A percentile compares a stretch with the other conserved stretches of the same genome.
These are phyloP conservation scores for Leiothrix lutea DNA, from an alignment of 2,113 vertebrate genomes.

Conservation along the genomic window DNA sequence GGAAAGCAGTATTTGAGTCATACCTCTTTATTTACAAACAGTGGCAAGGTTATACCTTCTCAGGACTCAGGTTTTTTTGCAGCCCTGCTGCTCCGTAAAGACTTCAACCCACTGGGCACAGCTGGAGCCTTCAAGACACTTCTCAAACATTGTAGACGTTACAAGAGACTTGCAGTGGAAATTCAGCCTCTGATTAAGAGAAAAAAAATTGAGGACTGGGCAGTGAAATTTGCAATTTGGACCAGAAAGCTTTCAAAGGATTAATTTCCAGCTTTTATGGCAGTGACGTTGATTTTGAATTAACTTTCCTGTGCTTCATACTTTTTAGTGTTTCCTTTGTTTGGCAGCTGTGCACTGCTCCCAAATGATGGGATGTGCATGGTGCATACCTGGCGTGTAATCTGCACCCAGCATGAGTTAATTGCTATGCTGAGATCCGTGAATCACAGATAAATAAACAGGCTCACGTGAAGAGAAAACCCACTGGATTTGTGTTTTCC, in stretches of 20 bases:
- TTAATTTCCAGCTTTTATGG: background rate
- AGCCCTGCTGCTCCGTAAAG: background rate
- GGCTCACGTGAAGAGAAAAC: background rate
- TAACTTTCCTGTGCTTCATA: background rate
- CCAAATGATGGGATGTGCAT: accelerated
- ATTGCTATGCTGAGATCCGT: accelerated
- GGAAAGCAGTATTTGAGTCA: constrained; percentile 9
- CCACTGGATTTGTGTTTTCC: background rate
- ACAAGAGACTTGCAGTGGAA: background rate
- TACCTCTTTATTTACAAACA: constrained; percentile 55
- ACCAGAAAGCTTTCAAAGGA: background rate
- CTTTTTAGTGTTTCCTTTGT: background rate
- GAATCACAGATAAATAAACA: background rate
- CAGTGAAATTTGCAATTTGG: background rate
- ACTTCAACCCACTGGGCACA: background rate
- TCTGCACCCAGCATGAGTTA: accelerated
- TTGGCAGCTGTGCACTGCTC: accelerated
- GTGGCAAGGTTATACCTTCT: background rate
- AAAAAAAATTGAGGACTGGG: background rate
- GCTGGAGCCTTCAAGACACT: background rate
- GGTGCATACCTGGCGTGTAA: accelerated
- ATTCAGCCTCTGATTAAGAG: background rate
- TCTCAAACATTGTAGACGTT: accelerated
- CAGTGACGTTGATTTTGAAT: background rate
- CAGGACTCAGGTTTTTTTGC: background rate